phyloP scores from a whole-genome alignment of 1,140 invertebrate species.

The Manduca sexta region DNA sequence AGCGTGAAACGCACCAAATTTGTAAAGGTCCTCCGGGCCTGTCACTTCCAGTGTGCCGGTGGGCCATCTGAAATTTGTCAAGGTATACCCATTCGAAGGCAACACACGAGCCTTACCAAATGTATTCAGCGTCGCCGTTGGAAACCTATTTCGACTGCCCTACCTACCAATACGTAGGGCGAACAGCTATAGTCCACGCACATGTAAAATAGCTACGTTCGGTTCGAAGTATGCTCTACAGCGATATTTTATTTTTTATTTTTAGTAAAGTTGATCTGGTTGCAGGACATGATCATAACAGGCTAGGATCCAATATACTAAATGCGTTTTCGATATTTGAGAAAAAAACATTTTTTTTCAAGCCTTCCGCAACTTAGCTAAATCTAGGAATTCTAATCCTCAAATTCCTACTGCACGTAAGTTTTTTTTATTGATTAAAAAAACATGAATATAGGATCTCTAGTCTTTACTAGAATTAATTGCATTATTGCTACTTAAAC shows the following conservation, averaged over 20 bases:
- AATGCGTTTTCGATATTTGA: too few species aligned
- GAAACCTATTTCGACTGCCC: conserved; percentile 59
- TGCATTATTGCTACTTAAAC: too few species aligned
- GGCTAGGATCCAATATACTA: too few species aligned
- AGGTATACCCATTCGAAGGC: conserved; percentile 34
- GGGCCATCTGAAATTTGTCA: conserved; percentile 2
- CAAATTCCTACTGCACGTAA: too few species aligned
- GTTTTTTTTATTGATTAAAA: too few species aligned
- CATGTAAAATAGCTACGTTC: conserved; percentile 65
- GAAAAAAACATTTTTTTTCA: too few species aligned
- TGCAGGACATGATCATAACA: too few species aligned
- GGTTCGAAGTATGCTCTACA: conserved; percentile 44
- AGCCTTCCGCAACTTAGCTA: too few species aligned
- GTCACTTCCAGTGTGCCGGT: neutral
- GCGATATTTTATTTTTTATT: conserved; percentile 9
- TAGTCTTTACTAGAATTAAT: too few species aligned
- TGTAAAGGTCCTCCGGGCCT: neutral
- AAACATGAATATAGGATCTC: too few species aligned
- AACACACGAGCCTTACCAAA: conserved; percentile 48
- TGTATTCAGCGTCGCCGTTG: conserved; percentile 61
- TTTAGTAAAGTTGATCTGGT: neutral
- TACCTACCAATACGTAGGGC: conserved; percentile 63
- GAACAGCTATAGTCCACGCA: conserved; percentile 59
- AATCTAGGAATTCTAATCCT: too few species aligned
- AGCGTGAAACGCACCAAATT: conserved; percentile 1